These are phyloP conservation scores for Neodiprion virginianus DNA, from an alignment of 1,140 invertebrate species.

Conservation along the genomic window DNA sequence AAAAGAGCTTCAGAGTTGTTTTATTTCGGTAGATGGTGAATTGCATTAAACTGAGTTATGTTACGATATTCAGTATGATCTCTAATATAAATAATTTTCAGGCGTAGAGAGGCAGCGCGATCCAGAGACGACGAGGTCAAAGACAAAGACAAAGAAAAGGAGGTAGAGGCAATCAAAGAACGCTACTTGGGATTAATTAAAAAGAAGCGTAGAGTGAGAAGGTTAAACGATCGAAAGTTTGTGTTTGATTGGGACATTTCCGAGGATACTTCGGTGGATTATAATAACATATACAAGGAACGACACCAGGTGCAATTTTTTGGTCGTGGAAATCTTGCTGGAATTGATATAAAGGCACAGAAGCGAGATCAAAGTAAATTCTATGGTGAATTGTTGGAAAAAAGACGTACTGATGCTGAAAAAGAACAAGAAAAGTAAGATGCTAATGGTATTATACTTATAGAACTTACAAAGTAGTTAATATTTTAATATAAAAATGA, in stretches of 20 bases:
- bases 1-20: slow-evolving; percentile 11
- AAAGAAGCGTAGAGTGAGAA: slow-evolving; percentile 89
- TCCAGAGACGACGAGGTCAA: slow-evolving; percentile 66
- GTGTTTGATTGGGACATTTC: slow-evolving; percentile 99
- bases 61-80: slow-evolving; percentile 9
- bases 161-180: slow-evolving; percentile 92
- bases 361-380: slow-evolving; percentile 98
- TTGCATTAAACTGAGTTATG: neutral
- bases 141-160: slow-evolving; percentile 89
- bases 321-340: slow-evolving; percentile 96
- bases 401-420: slow-evolving; percentile 93
- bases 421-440: slow-evolving; percentile 94
- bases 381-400: slow-evolving; percentile 96
- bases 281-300: slow-evolving; percentile 97
- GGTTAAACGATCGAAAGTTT: slow-evolving; percentile 98
- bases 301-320: slow-evolving; percentile 97
- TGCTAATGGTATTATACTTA: slow-evolving; percentile 6
- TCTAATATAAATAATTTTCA: slow-evolving; percentile 23
- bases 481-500: slow-evolving; percentile 1
- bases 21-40: slow-evolving; percentile 13
- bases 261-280: slow-evolving; percentile 98
- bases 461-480: neutral
- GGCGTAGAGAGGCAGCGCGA: slow-evolving; percentile 50
- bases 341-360: slow-evolving; percentile 96
- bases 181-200: slow-evolving; percentile 94